Conservation (phyloP, 1,140 invertebrate species). For the Mycetomoellerius zeteki region DNA sequence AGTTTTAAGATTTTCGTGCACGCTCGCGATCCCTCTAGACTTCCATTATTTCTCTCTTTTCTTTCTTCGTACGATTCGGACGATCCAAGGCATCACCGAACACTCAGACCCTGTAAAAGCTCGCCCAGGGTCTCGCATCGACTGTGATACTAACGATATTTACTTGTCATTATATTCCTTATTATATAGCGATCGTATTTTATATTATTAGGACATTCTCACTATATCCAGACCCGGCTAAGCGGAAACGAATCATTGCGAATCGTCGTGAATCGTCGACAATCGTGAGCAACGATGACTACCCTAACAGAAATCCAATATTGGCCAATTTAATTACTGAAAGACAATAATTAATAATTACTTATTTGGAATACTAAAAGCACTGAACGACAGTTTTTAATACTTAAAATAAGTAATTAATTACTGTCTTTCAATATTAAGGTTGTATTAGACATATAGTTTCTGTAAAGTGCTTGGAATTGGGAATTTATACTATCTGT, state of each 20-base stretch:
- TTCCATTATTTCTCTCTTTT: neutral
- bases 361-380: too few relatives aligned
- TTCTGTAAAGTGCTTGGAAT: too few relatives aligned
- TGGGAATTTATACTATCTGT: too few relatives aligned
- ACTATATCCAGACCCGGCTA: neutral
- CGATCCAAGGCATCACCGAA: conserved; percentile 62
- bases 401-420: too few relatives aligned
- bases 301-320: neutral
- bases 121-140: conserved; percentile 65
- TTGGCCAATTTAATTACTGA: too few relatives aligned
- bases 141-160: conserved; percentile 78
- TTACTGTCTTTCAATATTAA: too few relatives aligned
- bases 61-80: neutral
- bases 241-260: neutral
- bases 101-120: conserved; percentile 14
- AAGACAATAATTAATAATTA: too few relatives aligned
- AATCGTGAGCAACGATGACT: neutral
- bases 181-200: conserved; percentile 66
- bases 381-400: too few relatives aligned
- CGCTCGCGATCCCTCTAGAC: conserved; percentile 13
- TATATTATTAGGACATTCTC: conserved; percentile 59
- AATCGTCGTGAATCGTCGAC: conserved; percentile 1
- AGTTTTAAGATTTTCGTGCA: conserved; percentile 2
- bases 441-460: too few relatives aligned
- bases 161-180: conserved; percentile 71